A percentile compares a stretch with the other conserved stretches of the same genome.
phyloP scores from a whole-genome alignment of 2,113 vertebrate genomes.

The Lutjanus erythropterus region DNA sequence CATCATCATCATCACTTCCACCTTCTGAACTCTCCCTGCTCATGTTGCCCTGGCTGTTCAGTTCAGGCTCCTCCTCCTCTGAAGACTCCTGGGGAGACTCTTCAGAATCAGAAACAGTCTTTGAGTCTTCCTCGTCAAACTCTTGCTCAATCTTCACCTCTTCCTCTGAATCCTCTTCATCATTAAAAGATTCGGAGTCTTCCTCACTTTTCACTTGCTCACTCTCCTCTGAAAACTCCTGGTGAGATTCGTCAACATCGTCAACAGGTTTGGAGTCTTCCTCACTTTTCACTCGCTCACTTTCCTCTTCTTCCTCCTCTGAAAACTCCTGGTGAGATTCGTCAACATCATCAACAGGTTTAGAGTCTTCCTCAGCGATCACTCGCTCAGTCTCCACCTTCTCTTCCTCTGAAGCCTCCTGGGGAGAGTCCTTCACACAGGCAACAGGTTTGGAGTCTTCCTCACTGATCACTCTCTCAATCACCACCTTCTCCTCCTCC shows the following conservation, averaged over 20 bases:
- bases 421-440: neutral
- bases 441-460: neutral
- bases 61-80: slow-evolving; percentile 13
- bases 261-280: neutral
- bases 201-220: neutral
- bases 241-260: neutral
- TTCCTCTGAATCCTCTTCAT: slow-evolving; percentile 52
- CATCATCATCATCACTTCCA: neutral
- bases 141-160: slow-evolving; percentile 32
- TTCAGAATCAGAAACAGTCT: neutral
- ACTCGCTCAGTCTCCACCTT: slow-evolving; percentile 27
- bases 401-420: slow-evolving; percentile 24
- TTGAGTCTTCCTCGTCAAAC: slow-evolving; percentile 13
- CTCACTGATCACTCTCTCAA: slow-evolving; percentile 1
- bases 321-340: neutral
- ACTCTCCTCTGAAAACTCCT: slow-evolving; percentile 24
- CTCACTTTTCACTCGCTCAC: slow-evolving; percentile 23
- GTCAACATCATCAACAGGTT: neutral
- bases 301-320: slow-evolving; percentile 27
- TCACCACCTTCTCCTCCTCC: slow-evolving; percentile 47
- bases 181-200: no score
- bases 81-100: neutral
- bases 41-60: neutral
- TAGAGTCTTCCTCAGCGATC: slow-evolving; percentile 13
- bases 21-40: neutral